Base-by-base conservation (phyloP, 2,888 invertebrate species). In the Eilema griseolum region DNA sequence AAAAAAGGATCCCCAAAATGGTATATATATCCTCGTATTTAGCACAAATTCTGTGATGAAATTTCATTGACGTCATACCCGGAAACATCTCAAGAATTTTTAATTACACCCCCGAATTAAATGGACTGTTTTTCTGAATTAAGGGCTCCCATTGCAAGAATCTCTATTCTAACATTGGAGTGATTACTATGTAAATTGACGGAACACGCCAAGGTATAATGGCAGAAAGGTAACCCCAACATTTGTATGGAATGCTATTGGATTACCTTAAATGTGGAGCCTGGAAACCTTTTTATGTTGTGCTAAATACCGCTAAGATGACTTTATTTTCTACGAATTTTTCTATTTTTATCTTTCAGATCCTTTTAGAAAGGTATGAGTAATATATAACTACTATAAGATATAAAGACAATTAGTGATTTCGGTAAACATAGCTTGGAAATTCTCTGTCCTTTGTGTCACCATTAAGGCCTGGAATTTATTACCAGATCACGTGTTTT, bases 151-250 rank as follows among this genome's bases (percentile, higher is more conserved):
- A 78, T 78, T 69, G 62, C 70, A 68, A 69, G 67, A 81, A 78
- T 81, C 57, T 71, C n/a, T 26, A 28, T 64, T 64, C n/a, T 64
- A 64, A 64, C 64, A 26, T 64, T 63, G 4, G 56, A 11, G 66
- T 52, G 69, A 76, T 79, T 79, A 82, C 63, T 71, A 79, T 74
- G 82, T 74, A 79, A 79, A 82, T 76, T 70, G 74, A 70, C 61
- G 37, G 66, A 66, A 52, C 64, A 56, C 26, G 64, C 64, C 26
- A 66, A 70, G 61, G 71, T 76, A 74, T 74, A 79, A 79, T 69
- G 70, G 63, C 68, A 16, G 46, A 56, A 72, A 74, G 68, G 82
- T 72, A 60, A 76, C 61, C 64, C 64, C 65, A 71, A 76, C 69
- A 70, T 69, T 56, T 23, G 64, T 61, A 64, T 65, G 62, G 72